Evolutionary conservation across 2,888 invertebrate species (phyloP).

Genomic region (Drosophila macrothrix): DNA sequence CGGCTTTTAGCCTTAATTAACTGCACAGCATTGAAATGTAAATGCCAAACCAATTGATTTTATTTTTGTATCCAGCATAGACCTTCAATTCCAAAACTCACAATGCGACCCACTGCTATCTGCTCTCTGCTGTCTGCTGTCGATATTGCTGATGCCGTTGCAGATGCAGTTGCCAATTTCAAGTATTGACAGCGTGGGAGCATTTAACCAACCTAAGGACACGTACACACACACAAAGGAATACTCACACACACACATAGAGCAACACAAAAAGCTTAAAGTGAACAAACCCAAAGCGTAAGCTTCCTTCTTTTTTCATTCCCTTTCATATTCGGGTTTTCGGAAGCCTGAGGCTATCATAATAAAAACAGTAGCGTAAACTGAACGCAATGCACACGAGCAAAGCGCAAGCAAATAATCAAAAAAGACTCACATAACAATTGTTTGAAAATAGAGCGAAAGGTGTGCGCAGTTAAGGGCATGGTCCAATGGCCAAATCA

Average conservation of each 20-base stretch:
- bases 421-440: constrained; percentile 68
- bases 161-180: constrained; percentile 62
- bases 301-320: constrained; percentile 47
- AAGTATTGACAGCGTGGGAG: constrained; percentile 69
- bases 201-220: constrained; percentile 64
- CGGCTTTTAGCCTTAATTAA: constrained; percentile 32
- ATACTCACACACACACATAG: neutral
- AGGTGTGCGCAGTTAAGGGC: constrained; percentile 7
- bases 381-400: constrained; percentile 66
- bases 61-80: constrained; percentile 11
- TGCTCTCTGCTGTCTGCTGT: constrained; percentile 17
- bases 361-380: constrained; percentile 75
- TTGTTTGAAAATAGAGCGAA: constrained; percentile 55
- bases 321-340: constrained; percentile 38
- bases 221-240: constrained; percentile 12
- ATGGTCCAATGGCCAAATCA: constrained; percentile 39
- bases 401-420: constrained; percentile 66
- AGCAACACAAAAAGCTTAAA: constrained; percentile 1
- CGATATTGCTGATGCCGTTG: constrained; percentile 39
- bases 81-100: constrained; percentile 13
- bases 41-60: constrained; percentile 24
- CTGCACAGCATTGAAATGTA: constrained; percentile 5
- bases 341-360: constrained; percentile 61
- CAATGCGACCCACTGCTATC: constrained; percentile 8
- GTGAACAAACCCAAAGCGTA: constrained; percentile 39